Evolutionary conservation across 2,888 invertebrate species (phyloP), one percentile per base, ranked within the genome.

Genomic region (Phengaris arion): DNA sequence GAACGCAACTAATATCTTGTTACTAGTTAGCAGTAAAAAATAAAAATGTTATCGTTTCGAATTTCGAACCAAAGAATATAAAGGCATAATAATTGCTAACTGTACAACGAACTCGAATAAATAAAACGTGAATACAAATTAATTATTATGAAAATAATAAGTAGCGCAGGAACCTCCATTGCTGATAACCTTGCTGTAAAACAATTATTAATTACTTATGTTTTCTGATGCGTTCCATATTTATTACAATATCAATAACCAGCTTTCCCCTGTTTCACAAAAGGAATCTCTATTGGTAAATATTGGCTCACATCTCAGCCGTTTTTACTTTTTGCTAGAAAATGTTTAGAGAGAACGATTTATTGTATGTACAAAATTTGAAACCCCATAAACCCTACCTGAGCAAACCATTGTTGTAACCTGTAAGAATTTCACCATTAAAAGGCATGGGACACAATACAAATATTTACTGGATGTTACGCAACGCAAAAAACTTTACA

Each of bases 191-290:
- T 64, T 35, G 64, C 2, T 12, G 35, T 35, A 64, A 52, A 64
- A 64, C 64, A 64, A 64, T 64, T 64, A 35, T 35, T 2, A 3
- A 35, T 35, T 35, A 3, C 22, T 59, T 59, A 22, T 59, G 59
- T 59, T 59, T 59, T 59, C 59, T 59, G 59, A 59, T 59, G 59
- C 59, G 59, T 59, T 59, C 35, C 35, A 64, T 64, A 64, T 64
- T 64, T 35, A 35, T 64, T 64, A 35, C 12, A 64, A 64, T 64
- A 12, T 59, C 59, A 59, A 59, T 59, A 59, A 10, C 6, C 35
- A 64, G 45, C 64, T 64, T 45, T 13, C 0, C 15, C 22, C 22
- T 10, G 9, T 35, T 1, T 57, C 6, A 59, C 4, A 59, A 57
- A 15, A 15, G 8, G 2, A 55, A 55, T 55, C 0, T 7, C 7